These are phyloP conservation scores for Denticeps clupeoides DNA, from an alignment of 2,797 vertebrate genomes.

Conservation along the genomic window DNA sequence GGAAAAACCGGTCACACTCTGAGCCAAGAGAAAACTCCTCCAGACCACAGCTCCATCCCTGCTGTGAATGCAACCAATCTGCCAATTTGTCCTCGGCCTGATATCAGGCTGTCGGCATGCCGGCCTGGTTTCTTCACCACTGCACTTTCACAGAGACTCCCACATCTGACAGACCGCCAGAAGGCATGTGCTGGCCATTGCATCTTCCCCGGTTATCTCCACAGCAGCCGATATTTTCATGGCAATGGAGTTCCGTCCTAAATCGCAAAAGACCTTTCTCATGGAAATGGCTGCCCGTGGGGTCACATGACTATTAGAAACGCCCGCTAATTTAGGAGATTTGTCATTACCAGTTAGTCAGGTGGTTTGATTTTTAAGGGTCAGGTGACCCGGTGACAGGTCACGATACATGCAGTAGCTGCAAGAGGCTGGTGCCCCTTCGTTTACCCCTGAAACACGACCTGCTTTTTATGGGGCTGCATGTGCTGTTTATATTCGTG, in stretches of 20 bases:
- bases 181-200: no score
- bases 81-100: background rate
- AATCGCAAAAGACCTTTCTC: no score
- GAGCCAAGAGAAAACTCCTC: background rate
- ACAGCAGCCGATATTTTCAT: no score
- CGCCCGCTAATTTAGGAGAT: conserved; percentile 23
- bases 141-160: no score
- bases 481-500: background rate
- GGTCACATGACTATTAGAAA: conserved; percentile 24
- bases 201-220: no score
- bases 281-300: background rate
- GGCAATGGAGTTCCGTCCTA: no score
- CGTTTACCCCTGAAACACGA: background rate
- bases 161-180: no score
- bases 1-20: no score
- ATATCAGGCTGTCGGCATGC: background rate
- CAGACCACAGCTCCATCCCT: background rate
- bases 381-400: background rate
- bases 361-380: conserved; percentile 11
- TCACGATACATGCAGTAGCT: background rate
- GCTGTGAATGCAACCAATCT: no score
- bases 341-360: conserved; percentile 26
- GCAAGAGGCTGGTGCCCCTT: no score
- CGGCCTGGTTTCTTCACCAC: no score
- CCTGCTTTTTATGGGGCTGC: background rate